phyloP scores from a whole-genome alignment of 53 echinoderm and acorn worm genomes.

The Paracentrotus lividus region DNA sequence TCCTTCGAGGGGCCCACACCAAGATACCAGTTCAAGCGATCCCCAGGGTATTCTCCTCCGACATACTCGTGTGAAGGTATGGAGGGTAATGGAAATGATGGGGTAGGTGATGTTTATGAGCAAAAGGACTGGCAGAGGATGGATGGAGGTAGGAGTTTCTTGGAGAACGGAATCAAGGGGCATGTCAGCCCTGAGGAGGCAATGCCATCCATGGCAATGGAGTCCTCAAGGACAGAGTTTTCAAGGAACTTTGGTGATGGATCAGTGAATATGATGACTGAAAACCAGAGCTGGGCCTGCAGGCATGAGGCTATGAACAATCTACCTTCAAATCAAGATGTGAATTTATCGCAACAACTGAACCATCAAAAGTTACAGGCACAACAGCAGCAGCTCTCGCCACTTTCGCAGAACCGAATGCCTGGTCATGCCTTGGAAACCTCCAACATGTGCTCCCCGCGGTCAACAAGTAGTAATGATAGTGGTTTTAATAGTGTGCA shows the following conservation, averaged over 20 bases:
- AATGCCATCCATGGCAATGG: background rate
- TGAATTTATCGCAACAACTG: background rate
- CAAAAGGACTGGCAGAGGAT: constrained; percentile 14
- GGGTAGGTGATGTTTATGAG: constrained; percentile 8
- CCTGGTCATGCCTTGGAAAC: background rate
- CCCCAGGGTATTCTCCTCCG: constrained; percentile 65
- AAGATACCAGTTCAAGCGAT: constrained; percentile 18
- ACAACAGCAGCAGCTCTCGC: background rate
- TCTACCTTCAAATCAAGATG: background rate
- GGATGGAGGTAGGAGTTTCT: background rate
- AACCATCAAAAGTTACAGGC: constrained; percentile 8
- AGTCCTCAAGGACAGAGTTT: background rate
- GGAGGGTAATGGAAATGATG: background rate
- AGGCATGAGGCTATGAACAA: background rate
- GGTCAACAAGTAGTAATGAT: constrained; percentile 36
- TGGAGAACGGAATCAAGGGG: constrained; percentile 46
- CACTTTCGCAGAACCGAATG: background rate
- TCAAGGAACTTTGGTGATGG: background rate
- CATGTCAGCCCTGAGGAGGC: constrained; percentile 47
- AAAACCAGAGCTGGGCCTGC: background rate
- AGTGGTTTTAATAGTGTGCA: constrained; percentile 29
- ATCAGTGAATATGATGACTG: constrained; percentile 2
- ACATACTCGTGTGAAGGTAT: constrained; percentile 58
- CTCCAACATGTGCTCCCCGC: constrained; percentile 57
- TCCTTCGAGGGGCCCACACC: constrained; percentile 30